A percentile compares a stretch with the other conserved stretches of the same genome.
Conservation (phyloP, 1,140 invertebrate genomes). For the Propsilocerus akamusi region DNA sequence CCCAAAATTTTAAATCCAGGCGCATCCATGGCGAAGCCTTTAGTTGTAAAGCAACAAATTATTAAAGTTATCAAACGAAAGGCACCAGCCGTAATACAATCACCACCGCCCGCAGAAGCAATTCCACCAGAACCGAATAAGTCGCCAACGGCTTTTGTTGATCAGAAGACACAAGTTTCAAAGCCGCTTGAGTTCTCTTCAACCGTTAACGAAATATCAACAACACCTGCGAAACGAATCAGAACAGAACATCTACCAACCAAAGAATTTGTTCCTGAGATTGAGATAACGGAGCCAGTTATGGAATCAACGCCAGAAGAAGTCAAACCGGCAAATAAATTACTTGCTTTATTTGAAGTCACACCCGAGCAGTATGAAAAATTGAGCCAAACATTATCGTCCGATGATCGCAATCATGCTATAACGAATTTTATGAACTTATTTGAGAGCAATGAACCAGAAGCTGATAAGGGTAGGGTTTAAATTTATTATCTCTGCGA, state of each 20-base stretch:
- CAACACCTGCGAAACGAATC: neutral
- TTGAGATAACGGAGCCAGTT: neutral
- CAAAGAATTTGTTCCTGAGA: neutral
- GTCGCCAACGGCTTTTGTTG: too few relatives aligned
- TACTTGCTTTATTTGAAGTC: neutral
- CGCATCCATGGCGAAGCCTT: neutral
- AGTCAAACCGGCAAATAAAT: neutral
- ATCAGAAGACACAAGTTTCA: too few relatives aligned
- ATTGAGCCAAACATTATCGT: neutral
- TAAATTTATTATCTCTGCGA: neutral
- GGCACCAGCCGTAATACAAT: too few relatives aligned
- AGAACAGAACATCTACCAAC: too few relatives aligned
- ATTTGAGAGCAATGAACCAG: too few relatives aligned
- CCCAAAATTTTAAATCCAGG: neutral
- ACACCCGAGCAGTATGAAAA: neutral
- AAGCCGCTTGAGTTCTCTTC: too few relatives aligned
- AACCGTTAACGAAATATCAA: neutral
- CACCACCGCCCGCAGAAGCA: too few relatives aligned
- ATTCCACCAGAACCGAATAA: too few relatives aligned
- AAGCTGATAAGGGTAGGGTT: neutral
- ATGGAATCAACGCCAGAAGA: neutral
- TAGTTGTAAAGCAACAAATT: neutral
- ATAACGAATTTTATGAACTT: neutral
- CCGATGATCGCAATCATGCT: neutral
- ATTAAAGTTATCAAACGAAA: neutral